Conservation (phyloP, 2,113 vertebrate genomes). For the Hippolais icterina region DNA sequence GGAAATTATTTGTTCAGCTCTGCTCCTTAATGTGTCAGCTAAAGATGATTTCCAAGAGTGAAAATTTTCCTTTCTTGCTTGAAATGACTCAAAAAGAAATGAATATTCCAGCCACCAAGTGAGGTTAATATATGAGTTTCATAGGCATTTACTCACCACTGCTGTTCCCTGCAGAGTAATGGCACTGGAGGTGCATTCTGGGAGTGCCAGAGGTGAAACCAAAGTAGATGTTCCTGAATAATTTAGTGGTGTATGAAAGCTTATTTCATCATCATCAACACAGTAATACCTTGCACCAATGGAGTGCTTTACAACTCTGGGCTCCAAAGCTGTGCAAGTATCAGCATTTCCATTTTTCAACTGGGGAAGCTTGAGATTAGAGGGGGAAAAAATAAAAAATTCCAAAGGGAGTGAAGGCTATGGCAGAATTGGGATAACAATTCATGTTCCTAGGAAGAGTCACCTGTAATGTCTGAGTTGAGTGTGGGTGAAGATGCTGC, state of each 20-base stretch:
- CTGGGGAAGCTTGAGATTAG: neutral
- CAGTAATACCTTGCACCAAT: conserved; percentile 48
- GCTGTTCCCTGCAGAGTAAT: conserved; percentile 64
- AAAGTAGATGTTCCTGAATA: conserved; percentile 55
- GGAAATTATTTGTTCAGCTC: conserved; percentile 60
- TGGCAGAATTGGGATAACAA: neutral
- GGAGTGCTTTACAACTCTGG: conserved; percentile 2
- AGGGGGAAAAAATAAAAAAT: neutral
- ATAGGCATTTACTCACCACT: conserved; percentile 53
- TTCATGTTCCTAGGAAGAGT: neutral
- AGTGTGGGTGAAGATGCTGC: neutral
- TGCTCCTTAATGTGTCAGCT: conserved; percentile 53
- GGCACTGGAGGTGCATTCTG: conserved; percentile 63
- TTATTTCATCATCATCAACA: conserved; percentile 64
- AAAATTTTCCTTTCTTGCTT: conserved; percentile 62
- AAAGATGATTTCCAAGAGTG: conserved; percentile 51
- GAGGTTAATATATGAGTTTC: conserved; percentile 64
- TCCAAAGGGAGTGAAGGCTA: neutral
- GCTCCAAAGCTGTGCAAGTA: neutral
- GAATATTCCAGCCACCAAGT: conserved; percentile 67
- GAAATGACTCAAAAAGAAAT: conserved; percentile 55
- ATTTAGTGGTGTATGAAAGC: conserved; percentile 63
- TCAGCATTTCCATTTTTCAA: neutral
- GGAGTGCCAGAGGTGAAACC: conserved; percentile 64
- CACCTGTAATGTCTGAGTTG: rapidly evolving